A percentile compares a stretch with the other conserved stretches of the same genome.
phyloP scores from a whole-genome alignment of 2,888 invertebrate species.

The Tipula unca region DNA sequence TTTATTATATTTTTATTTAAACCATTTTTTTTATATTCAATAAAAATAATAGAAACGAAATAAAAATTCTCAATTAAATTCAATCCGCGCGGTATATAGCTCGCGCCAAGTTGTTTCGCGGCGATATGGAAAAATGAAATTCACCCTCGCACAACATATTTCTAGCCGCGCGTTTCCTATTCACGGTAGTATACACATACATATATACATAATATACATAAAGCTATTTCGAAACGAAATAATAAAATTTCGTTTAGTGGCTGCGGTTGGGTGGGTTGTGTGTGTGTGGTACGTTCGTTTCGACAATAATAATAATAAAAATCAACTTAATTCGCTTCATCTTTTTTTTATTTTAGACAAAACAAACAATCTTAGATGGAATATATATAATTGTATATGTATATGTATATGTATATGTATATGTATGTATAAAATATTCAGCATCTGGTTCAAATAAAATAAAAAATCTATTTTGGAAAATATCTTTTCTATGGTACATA shows the following conservation, averaged over 20 bases:
- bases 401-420: too few species aligned
- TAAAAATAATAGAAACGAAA: neutral
- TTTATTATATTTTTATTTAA: neutral
- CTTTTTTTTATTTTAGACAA: neutral
- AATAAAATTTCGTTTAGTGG: neutral
- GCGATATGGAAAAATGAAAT: too few species aligned
- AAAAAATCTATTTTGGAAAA: neutral
- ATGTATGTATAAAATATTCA: neutral
- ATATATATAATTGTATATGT: neutral
- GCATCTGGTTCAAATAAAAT: neutral
- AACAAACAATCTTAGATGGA: neutral
- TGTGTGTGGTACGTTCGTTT: neutral
- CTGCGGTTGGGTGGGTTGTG: neutral
- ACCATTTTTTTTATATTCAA: neutral
- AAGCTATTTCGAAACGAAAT: neutral
- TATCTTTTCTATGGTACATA: neutral
- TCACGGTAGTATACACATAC: too few species aligned
- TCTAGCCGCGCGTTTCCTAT: neutral
- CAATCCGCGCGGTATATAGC: neutral
- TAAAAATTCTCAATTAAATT: neutral
- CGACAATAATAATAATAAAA: neutral
- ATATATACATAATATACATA: too few species aligned
- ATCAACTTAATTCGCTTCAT: neutral
- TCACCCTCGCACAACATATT: neutral
- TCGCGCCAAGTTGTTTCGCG: neutral